Base-by-base conservation (phyloP, 2,797 vertebrate genomes). In the Sparidentex hasta region DNA sequence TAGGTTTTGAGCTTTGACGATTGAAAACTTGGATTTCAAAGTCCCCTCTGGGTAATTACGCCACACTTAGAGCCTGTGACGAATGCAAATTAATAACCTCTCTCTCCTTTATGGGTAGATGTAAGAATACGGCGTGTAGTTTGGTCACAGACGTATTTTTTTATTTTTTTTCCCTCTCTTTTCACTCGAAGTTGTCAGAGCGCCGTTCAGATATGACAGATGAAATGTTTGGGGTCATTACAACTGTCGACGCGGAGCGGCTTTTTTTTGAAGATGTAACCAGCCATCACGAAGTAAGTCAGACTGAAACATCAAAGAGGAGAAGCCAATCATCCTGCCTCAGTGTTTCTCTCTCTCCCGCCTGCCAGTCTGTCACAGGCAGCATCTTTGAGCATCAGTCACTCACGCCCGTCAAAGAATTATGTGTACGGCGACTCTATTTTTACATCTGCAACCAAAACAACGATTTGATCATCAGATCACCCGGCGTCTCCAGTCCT, bases 171-270 rank as follows among this genome's bases (percentile, higher is more conserved):
- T 38, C n/a, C n/a, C n/a, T 33, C 29, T 33, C 66, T 82, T 86
- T 85, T 84, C 78, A 77, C 70, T 67, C 11, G 65, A 78, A 88
- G 76, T 80, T 89, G 82, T 84, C 88, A 89, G 71, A 80, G 67
- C 38, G 20, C 78, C 52, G 75, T 80, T 90, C 78, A 76, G 85
- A 90, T 84, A 84, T 88, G 90, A 93, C 88, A 89, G 86, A 93
- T 91, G 90, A 93, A 92, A 92, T 92, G 90, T 93, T 93, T 90
- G 90, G 88, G 92, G 89, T 94, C 93, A 93, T 90, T 92, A 92
- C 87, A 88, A 85, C 88, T 91, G 88, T 89, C 88, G 87, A 70
- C 77, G 79, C 84, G 57, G 82, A 88, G 80, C 58, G 66, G 82
- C 4, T 27, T 27, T 27, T 84, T 91, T 48, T 93, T 94, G 90